phyloP scores from a whole-genome alignment of 2,113 vertebrate genomes.

The Lasiurus borealis region DNA sequence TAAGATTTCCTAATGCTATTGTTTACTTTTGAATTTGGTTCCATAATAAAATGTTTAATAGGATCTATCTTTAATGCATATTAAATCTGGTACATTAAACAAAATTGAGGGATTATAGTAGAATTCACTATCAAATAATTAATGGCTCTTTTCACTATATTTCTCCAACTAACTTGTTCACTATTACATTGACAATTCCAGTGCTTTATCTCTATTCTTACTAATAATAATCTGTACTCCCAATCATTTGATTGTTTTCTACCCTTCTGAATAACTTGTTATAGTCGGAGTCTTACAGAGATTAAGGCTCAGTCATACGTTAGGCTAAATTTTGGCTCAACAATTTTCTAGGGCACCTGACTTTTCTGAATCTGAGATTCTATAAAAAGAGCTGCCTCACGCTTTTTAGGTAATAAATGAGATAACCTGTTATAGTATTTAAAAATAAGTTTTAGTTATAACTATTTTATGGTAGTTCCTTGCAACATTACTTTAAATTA shows the following conservation, averaged over 20 bases:
- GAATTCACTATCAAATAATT: not conserved
- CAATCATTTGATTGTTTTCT: not conserved
- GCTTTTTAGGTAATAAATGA: not conserved
- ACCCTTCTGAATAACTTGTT: not conserved
- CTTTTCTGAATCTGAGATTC: not conserved
- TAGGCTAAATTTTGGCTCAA: not conserved
- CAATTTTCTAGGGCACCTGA: not conserved
- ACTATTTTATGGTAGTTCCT: not conserved
- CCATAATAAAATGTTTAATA: not conserved
- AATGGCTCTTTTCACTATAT: not conserved
- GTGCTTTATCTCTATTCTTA: not conserved
- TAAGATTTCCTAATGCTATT: not conserved
- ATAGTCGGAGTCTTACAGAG: not conserved
- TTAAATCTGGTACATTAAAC: not conserved
- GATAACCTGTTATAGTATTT: not conserved
- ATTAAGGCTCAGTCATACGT: not conserved
- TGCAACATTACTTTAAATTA: not conserved
- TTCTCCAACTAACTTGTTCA: not conserved
- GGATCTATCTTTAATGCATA: not conserved
- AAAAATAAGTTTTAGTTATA: not conserved
- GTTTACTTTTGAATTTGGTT: not conserved
- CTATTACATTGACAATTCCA: not conserved
- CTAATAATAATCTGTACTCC: not conserved
- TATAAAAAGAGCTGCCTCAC: not conserved
- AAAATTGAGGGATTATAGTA: slow-evolving; percentile 1